Base-by-base conservation (phyloP, 2,797 vertebrate species). In the Pagetopsis macropterus region DNA sequence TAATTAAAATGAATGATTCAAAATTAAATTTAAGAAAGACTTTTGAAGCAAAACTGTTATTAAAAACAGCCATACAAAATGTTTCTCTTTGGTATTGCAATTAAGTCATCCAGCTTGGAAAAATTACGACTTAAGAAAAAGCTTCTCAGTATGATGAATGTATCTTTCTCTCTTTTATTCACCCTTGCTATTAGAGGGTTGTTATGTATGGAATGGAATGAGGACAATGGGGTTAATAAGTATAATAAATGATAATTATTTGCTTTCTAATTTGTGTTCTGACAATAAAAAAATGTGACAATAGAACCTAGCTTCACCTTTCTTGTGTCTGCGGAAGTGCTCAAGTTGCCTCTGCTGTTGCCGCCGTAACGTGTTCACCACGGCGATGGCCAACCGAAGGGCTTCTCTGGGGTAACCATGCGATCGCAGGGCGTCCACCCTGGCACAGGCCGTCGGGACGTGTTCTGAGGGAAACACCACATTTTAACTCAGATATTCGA, bases 321-420 rank as follows among this genome's bases (percentile, higher is more conserved):
- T 99, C 86, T 98, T 99, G 92, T 98, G 98, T 81, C 95, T 87
- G 69, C 94, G 95, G 92, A 99, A 99, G 92, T 96, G 94, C 85
- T 99, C 97, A 84, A 99, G 92, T 91, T 98, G 96, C 87, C 97
- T 97, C 93, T 99, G 97, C 76, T 99, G 98, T 80, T 99, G 97
- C 81, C 96, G 91, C 16, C 97, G 95, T 84, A 99, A 90, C 0
- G 97, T 99, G 93, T 97, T 99, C 71, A 99, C 97, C 86, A 99
- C 95, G 49, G 97, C 97, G 84, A 99, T 97, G 85, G 98, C 98
- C 85, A 99, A 89, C 65, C 97, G 94, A 88, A 99, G 96, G 33
- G 98, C 97, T 94, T 99, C 98, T 91, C 93, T 94, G n/a, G 97
- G 97, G 90, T 98, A 99, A 84, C 98, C 98, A 33, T 99, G 98